Evolutionary conservation across 2,113 vertebrate genomes (phyloP), one percentile per base, ranked within the genome.

Genomic region (Xyliphius kryptos): DNA sequence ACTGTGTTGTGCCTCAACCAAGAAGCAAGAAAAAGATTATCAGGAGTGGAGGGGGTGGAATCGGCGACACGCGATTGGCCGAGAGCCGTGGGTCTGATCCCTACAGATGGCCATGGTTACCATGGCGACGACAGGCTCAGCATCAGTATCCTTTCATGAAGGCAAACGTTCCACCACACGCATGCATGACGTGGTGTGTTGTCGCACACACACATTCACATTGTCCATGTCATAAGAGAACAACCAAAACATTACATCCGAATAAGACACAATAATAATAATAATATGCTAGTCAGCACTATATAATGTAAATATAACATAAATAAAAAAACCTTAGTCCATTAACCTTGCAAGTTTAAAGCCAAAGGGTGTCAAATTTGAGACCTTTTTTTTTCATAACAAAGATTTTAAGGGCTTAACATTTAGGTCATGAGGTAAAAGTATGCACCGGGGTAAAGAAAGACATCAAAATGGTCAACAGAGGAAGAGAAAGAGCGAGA

Each of bases 31-130:
- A 48, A 61, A 48, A 48, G 82, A 87, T 86, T 81, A 83, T 58
- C 68, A 62, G 67, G 19, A 38, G 47, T 46, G 68, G 65, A 49
- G 40, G 61, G 56, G 51, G 56, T 61, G 46, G 67, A 48, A 69
- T 74, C 55, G 6, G 19, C 51, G 74, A 56, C 16, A 32, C 37
- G 56, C 9, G 67, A 86, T 81, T 83, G 83, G 78, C 60, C 8
- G 48, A 56, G 64, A 62, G 75, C 66, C 20, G 73, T 51, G 69
- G 73, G 67, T 77, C 71, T 83, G 78, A 81, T 82, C 79, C 78
- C 73, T 76, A 78, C 81, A 83, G 82, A 86, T 80, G 83, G 79
- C 66, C 62, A 19, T 40, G 74, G 83, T 83, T 81, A 65, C 78
- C 67, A 76, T 77, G 76, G 79, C 69, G 40, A 85, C 79, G 77